These are phyloP conservation scores for Psilopsiagon aurifrons DNA, from an alignment of 2,113 vertebrate species.

Conservation along the genomic window DNA sequence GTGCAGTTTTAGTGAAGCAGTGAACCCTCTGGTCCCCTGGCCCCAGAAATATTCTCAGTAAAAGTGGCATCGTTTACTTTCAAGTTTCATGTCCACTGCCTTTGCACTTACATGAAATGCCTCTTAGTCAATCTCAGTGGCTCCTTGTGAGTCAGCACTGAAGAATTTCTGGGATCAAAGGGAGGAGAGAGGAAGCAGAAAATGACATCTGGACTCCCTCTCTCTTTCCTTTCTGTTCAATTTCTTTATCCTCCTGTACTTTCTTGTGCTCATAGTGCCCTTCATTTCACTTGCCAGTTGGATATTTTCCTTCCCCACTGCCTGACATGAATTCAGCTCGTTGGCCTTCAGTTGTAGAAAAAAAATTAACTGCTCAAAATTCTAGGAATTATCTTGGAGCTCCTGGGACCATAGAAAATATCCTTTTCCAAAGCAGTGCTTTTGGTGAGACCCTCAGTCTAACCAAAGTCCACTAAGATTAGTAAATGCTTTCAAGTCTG, in stretches of 20 bases:
- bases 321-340: neutral
- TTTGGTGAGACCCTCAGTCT: neutral
- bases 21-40: neutral
- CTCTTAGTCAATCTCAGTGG: neutral
- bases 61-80: neutral
- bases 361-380: slow-evolving; percentile 27
- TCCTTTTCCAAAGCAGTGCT: neutral
- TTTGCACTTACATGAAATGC: neutral
- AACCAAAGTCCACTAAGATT: neutral
- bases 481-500: neutral
- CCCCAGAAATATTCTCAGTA: neutral
- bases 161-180: neutral
- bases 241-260: neutral
- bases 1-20: neutral
- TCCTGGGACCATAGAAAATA: slow-evolving; percentile 15
- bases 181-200: neutral
- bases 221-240: neutral
- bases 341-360: neutral
- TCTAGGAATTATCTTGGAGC: neutral
- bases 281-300: slow-evolving; percentile 18
- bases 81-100: neutral
- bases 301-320: neutral
- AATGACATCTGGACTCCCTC: neutral
- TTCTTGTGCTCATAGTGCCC: neutral
- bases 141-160: neutral